Conservation (phyloP, 2,113 vertebrate species). For the Bufo gargarizans region DNA sequence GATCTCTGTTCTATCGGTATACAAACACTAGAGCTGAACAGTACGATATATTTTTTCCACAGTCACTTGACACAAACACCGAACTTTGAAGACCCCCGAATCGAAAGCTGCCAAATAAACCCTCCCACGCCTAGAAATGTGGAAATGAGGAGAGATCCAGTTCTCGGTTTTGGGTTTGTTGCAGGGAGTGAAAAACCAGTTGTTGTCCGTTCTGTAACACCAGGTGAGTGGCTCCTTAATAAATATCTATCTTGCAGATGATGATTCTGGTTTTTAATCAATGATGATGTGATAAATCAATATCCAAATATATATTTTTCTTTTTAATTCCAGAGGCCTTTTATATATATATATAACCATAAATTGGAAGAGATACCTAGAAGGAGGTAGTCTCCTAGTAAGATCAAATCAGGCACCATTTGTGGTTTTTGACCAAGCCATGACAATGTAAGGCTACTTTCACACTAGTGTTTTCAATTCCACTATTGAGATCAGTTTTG, state of each 20-base stretch:
- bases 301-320: background rate
- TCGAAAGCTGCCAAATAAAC: conserved; percentile 89
- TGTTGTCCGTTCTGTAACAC: conserved; percentile 96
- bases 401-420: background rate
- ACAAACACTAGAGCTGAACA: background rate
- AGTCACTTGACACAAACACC: conserved; percentile 90
- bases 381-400: too few species aligned
- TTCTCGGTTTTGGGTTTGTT: conserved; percentile 97
- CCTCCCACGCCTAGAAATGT: conserved; percentile 90
- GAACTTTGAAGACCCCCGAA: conserved; percentile 90
- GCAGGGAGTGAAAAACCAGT: conserved; percentile 98
- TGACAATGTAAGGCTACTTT: too few species aligned
- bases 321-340: background rate
- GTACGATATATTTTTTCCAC: conserved; percentile 59
- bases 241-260: background rate
- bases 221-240: conserved; percentile 77
- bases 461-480: too few species aligned
- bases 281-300: background rate
- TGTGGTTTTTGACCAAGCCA: background rate
- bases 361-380: background rate
- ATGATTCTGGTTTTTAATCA: background rate
- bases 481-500: too few species aligned
- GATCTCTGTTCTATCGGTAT: background rate
- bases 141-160: conserved; percentile 97
- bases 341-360: background rate